These are phyloP conservation scores for Bryconaethiops microstoma DNA, from an alignment of 2,797 vertebrate species.

Conservation along the genomic window DNA sequence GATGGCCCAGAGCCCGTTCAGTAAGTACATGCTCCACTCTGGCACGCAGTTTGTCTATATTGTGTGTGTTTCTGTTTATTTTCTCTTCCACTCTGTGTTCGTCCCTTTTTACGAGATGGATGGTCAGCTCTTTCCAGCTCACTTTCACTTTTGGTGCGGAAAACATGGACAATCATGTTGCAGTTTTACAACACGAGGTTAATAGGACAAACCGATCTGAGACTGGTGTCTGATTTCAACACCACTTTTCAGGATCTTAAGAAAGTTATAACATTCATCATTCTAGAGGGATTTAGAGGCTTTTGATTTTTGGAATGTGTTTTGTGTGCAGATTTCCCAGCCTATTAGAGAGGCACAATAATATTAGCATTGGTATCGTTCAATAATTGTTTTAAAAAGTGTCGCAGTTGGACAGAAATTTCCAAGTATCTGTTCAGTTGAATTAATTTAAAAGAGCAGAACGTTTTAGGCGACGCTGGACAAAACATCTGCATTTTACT, in stretches of 20 bases:
- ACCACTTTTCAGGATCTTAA: too few relatives aligned
- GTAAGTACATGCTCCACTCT: constrained; percentile 76
- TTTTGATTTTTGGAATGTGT: not conserved
- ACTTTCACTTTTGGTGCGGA: not conserved
- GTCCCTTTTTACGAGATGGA: constrained; percentile 42
- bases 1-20: constrained; percentile 74
- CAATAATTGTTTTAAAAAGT: too few relatives aligned
- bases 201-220: not conserved
- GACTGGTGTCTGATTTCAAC: too few relatives aligned
- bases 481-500: too few relatives aligned
- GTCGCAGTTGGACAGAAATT: too few relatives aligned
- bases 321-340: not conserved
- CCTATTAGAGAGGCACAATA: too few relatives aligned
- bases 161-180: not conserved
- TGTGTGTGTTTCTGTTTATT: constrained; percentile 52
- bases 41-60: constrained; percentile 59
- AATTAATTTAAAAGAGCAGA: too few relatives aligned
- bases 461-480: too few relatives aligned
- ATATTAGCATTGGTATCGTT: too few relatives aligned
- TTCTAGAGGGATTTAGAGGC: not conserved
- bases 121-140: constrained; percentile 36
- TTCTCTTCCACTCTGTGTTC: constrained; percentile 35
- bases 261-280: too few relatives aligned
- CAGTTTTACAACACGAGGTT: not conserved
- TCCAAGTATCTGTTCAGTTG: too few relatives aligned